Percentiles rank a stretch among this genome's conserved stretches.
These are phyloP conservation scores for Coreius guichenoti DNA, from an alignment of 2,797 vertebrate genomes.

Conservation along the genomic window DNA sequence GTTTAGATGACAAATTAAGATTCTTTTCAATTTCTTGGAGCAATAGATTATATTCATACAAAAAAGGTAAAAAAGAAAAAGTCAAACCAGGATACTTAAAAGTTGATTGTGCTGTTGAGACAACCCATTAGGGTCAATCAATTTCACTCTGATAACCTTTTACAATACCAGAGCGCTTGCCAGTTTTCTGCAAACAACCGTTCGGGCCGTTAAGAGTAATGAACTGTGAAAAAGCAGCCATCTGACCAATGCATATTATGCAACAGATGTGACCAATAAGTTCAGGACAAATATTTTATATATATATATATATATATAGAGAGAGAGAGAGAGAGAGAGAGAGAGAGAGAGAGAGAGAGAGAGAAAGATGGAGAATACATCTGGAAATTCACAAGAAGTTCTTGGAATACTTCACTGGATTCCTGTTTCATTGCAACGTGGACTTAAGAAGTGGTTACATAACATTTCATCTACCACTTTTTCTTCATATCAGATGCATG, in stretches of 20 bases:
- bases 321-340: too few species aligned
- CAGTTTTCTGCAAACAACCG: conserved; percentile 48
- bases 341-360: too few species aligned
- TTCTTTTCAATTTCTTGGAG: background rate
- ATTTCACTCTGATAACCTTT: conserved; percentile 61
- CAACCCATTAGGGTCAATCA: conserved; percentile 32
- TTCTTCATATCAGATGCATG: background rate
- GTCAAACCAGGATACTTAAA: background rate
- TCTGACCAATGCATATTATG: background rate
- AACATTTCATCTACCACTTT: conserved; percentile 5
- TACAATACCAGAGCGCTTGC: conserved; percentile 27
- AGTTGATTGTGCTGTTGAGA: conserved; percentile 7
- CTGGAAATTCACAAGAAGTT: background rate
- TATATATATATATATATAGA: too few species aligned
- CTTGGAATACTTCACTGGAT: conserved; percentile 3
- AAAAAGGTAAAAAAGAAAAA: background rate
- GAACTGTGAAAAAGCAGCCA: conserved; percentile 30
- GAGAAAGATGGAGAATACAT: conserved; percentile 23
- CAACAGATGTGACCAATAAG: background rate
- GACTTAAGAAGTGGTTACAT: conserved; percentile 22
- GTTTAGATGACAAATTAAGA: background rate
- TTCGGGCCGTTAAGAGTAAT: conserved; percentile 52
- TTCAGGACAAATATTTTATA: conserved; percentile 1
- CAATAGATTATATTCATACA: background rate
- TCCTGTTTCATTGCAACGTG: conserved; percentile 9